Conservation (phyloP, 2,888 invertebrate species). For the Acleris laterana region DNA sequence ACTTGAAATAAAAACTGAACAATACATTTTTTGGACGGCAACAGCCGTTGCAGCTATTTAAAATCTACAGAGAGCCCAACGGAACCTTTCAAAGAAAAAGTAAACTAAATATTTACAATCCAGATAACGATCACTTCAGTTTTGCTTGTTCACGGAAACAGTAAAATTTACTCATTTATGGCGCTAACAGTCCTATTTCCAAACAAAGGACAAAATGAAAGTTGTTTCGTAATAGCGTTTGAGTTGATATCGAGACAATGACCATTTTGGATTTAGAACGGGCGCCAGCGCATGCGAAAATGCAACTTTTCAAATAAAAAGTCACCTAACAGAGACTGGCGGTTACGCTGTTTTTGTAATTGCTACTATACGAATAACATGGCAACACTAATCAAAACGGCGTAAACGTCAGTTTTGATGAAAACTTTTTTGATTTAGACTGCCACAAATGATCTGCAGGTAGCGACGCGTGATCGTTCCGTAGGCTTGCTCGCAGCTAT, state of each 20-base stretch:
- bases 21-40: not conserved
- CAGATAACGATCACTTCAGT: slow-evolving; percentile 26
- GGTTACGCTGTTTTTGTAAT: too few species aligned
- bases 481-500: slow-evolving; percentile 62
- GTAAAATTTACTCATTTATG: slow-evolving; percentile 19
- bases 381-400: too few species aligned
- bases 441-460: slow-evolving; percentile 39
- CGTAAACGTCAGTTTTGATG: too few species aligned
- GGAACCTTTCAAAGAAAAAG: slow-evolving; percentile 8
- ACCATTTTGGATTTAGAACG: slow-evolving; percentile 21
- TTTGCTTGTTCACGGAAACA: slow-evolving; percentile 15
- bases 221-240: slow-evolving; percentile 24
- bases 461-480: slow-evolving; percentile 73
- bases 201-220: slow-evolving; percentile 31
- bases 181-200: slow-evolving; percentile 16
- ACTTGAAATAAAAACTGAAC: too few species aligned
- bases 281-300: slow-evolving; percentile 24
- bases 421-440: too few species aligned
- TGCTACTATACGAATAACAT: too few species aligned
- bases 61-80: not conserved
- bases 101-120: slow-evolving; percentile 15
- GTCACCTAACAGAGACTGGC: too few species aligned
- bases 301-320: too few species aligned
- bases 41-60: not conserved
- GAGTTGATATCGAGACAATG: slow-evolving; percentile 28